Base-by-base conservation (phyloP, 2,113 vertebrate genomes). In the Arothron firmamentum region DNA sequence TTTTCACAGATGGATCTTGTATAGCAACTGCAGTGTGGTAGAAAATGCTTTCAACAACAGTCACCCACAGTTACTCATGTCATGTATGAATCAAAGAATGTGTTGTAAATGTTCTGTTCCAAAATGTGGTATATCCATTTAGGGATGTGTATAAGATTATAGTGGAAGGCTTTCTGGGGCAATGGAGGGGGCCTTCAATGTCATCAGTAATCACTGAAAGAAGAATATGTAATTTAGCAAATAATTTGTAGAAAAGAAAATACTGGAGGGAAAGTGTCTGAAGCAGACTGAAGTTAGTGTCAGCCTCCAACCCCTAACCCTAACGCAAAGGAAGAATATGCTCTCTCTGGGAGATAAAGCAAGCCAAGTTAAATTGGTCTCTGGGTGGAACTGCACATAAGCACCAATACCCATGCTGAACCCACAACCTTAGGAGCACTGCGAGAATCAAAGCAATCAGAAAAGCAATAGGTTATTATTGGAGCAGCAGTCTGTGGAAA, bases 301-400 rank as follows among this genome's bases (percentile, higher is more conserved):
- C 3, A 23, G 21, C 21, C 21, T 3, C 21, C 3, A 23, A 3
- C 21, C 3, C 21, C 63, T 70, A 72, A 75, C 69, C 31, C 13
- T 15, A 69, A 59, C 68, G 65, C 21, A 55, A 64, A 59, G 62
- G 62, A 74, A 54, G 54, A 77, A 59, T 46, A 17, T 28, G 59
- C 50, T 74, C 70, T 59, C 74, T 78, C 70, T 57, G 70, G 57
- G 77, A 74, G 64, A 63, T 75, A 52, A 70, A 77, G 51, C n/a
- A 58, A 59, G 76, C 70, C 76, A 68, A 79, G 75, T 72, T 66
- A 78, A 80, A 79, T 60, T 19, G 41, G 34, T 66, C 64, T 65
- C 61, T 59, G 65, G 67, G 55, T 77, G 65, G 60, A 61, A 80
- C 55, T 51, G 63, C 68, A 72, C 70, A 72, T 56, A 31, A 75